These are phyloP conservation scores for Esox lucius DNA, from an alignment of 2,797 vertebrate species.

Conservation along the genomic window DNA sequence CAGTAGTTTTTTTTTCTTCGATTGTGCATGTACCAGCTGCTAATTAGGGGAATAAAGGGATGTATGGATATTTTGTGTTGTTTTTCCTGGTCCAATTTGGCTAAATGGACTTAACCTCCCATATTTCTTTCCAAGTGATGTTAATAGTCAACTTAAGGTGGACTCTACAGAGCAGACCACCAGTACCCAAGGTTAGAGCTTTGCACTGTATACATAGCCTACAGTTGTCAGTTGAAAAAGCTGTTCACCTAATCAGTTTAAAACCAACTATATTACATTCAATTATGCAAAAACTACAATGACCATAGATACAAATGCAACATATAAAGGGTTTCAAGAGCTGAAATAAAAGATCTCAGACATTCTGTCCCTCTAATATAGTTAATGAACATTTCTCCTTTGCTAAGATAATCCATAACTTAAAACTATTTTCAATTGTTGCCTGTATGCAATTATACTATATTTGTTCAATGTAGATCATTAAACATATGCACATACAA, in stretches of 20 bases:
- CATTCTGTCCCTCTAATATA: too few species aligned
- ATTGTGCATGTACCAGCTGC: conserved; percentile 69
- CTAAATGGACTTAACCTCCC: conserved; percentile 49
- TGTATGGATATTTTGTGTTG: conserved; percentile 46
- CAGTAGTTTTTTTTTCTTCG: conserved; percentile 54
- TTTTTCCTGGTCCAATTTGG: conserved; percentile 37
- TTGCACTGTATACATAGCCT: background rate
- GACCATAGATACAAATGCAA: too few species aligned
- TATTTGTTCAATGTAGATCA: too few species aligned
- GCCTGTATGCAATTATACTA: too few species aligned
- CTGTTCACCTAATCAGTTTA: background rate
- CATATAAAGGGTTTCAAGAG: too few species aligned
- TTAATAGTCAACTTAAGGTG: conserved; percentile 2
- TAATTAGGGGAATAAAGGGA: conserved; percentile 64
- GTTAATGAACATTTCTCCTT: too few species aligned
- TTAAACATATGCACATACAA: too few species aligned
- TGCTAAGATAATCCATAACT: too few species aligned
- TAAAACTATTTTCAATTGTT: too few species aligned
- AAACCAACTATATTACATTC: background rate
- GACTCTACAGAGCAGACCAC: background rate
- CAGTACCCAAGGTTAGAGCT: background rate
- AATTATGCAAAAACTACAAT: background rate
- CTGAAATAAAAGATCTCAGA: too few species aligned
- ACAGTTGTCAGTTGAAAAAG: background rate
- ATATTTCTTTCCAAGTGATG: background rate